phyloP scores from a whole-genome alignment of 2,113 vertebrate genomes.

The Atlantisia rogersi region DNA sequence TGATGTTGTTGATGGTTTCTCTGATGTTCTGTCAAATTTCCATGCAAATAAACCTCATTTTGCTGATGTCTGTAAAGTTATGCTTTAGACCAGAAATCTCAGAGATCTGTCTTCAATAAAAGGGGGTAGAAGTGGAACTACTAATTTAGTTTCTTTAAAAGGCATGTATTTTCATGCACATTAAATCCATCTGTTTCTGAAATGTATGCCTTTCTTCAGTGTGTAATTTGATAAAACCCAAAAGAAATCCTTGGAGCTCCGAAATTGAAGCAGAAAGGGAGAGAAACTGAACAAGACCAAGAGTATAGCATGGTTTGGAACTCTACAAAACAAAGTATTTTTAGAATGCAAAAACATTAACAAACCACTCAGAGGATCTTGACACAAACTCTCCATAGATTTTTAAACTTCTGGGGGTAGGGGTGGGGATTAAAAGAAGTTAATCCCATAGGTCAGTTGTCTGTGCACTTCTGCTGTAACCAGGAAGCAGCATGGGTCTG shows the following conservation, averaged over 20 bases:
- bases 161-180: slow-evolving; percentile 84
- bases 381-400: neutral
- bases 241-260: slow-evolving; percentile 71
- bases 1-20: slow-evolving; percentile 17
- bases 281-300: slow-evolving; percentile 12
- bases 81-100: slow-evolving; percentile 70
- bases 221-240: slow-evolving; percentile 84
- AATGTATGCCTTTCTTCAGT: slow-evolving; percentile 75
- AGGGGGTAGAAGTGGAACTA: slow-evolving; percentile 81
- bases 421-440: neutral
- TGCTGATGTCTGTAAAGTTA: slow-evolving; percentile 79
- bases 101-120: slow-evolving; percentile 83
- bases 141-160: slow-evolving; percentile 87
- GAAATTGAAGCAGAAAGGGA: slow-evolving; percentile 69
- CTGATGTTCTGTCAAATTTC: slow-evolving; percentile 76
- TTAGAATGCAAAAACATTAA: slow-evolving; percentile 39
- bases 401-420: neutral
- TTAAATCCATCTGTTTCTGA: slow-evolving; percentile 88
- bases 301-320: neutral
- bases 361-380: neutral
- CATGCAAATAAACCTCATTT: slow-evolving; percentile 75
- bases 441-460: rapidly evolving
- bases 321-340: slow-evolving; percentile 52
- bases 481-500: neutral
- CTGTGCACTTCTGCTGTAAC: neutral